Evolutionary conservation across 2,797 vertebrate species (phyloP).

Genomic region (Crypturellus tataupa): DNA sequence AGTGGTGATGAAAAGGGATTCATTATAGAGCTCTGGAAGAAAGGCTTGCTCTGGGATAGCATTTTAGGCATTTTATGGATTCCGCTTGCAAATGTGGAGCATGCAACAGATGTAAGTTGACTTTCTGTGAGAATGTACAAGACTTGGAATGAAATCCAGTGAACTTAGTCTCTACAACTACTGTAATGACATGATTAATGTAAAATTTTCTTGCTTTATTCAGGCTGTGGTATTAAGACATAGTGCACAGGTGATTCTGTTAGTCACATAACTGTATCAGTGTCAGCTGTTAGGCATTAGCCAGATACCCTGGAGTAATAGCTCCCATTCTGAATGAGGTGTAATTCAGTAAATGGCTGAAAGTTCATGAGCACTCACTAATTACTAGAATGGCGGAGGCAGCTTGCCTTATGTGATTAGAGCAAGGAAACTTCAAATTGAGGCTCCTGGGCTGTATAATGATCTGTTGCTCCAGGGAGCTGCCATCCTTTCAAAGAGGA

Average conservation of each 20-base stretch:
- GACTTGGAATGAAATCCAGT: not conserved
- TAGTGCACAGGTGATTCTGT: not conserved
- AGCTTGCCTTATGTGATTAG: not conserved
- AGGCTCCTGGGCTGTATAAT: not conserved
- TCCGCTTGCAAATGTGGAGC: constrained; percentile 65
- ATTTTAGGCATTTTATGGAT: constrained; percentile 78
- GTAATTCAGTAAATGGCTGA: not conserved
- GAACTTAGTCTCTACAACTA: not conserved
- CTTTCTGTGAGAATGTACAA: not conserved
- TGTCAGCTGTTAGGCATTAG: not conserved
- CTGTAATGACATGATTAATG: not conserved
- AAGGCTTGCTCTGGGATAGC: constrained; percentile 75
- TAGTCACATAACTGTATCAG: not conserved
- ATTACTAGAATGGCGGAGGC: not conserved
- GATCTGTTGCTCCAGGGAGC: not conserved
- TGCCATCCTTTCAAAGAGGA: not conserved
- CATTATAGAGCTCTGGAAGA: constrained; percentile 78
- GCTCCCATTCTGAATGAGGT: not conserved
- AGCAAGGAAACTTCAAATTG: not conserved
- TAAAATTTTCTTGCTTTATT: not conserved
- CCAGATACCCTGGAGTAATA: not conserved
- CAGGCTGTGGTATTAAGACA: not conserved
- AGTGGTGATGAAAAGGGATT: constrained; percentile 66
- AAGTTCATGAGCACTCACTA: not conserved
- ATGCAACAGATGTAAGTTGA: constrained; percentile 70